phyloP scores from a whole-genome alignment of 2,797 vertebrate species.

The Muraenolepis orangiensis region DNA sequence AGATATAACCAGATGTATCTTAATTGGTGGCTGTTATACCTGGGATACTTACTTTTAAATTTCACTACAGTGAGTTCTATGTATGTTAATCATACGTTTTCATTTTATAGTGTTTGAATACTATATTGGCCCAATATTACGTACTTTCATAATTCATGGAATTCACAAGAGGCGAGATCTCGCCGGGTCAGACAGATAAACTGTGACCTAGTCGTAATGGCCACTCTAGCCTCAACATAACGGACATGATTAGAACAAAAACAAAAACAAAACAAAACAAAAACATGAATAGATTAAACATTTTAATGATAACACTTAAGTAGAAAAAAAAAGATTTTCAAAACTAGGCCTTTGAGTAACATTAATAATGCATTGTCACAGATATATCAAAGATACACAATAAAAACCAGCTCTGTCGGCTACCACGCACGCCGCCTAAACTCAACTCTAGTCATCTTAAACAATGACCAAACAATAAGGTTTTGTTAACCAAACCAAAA shows the following conservation, averaged over 20 bases:
- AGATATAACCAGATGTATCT: background rate
- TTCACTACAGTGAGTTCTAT: background rate
- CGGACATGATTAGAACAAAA: slow-evolving; percentile 26
- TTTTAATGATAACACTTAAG: slow-evolving; percentile 74
- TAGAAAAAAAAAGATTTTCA: slow-evolving; percentile 65
- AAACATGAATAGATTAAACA: slow-evolving; percentile 70
- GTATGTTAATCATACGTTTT: background rate
- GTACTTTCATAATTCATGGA: background rate
- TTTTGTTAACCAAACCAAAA: slow-evolving; percentile 68
- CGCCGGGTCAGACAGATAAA: background rate
- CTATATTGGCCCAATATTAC: background rate
- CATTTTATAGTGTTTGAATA: background rate
- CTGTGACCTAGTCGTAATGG: slow-evolving; percentile 16
- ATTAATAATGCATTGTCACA: slow-evolving; percentile 76
- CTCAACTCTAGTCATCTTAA: slow-evolving; percentile 66
- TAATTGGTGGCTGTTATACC: too few relatives aligned
- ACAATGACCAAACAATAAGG: slow-evolving; percentile 67
- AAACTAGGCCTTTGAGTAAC: slow-evolving; percentile 74
- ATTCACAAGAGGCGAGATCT: background rate
- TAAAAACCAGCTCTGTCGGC: slow-evolving; percentile 50
- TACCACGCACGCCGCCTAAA: slow-evolving; percentile 57
- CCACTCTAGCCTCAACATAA: slow-evolving; percentile 18
- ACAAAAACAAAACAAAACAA: slow-evolving; percentile 48
- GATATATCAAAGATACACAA: slow-evolving; percentile 70
- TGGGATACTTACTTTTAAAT: too few relatives aligned